Evolutionary conservation across 1,140 invertebrate species (phyloP).

Genomic region (Drosophila sp.): DNA sequence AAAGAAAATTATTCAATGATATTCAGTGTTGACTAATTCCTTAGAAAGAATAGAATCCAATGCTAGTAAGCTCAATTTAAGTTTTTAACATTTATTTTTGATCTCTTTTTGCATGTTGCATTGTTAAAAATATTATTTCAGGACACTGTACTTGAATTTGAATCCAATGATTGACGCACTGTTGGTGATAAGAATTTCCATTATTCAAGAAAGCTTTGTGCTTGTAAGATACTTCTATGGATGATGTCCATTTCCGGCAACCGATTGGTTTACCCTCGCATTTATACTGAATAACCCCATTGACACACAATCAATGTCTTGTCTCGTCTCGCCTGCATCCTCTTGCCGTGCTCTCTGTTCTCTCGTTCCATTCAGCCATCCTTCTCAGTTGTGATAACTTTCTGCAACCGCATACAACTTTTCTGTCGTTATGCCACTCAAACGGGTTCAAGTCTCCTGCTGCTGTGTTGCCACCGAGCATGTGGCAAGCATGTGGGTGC

Average conservation of each 20-base stretch:
- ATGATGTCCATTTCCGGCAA: not conserved
- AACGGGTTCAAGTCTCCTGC: constrained; percentile 25
- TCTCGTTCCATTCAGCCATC: not conserved
- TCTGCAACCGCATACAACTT: constrained; percentile 52
- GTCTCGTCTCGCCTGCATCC: constrained; percentile 3
- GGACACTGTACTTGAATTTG: too few relatives aligned
- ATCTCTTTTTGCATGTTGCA: too few relatives aligned
- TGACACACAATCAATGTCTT: constrained; percentile 1
- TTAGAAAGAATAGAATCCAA: too few relatives aligned
- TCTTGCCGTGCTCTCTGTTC: not conserved
- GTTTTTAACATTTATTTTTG: too few relatives aligned
- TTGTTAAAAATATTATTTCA: too few relatives aligned
- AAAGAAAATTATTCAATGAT: too few relatives aligned
- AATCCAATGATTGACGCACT: too few relatives aligned
- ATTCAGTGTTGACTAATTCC: too few relatives aligned
- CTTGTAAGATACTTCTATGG: not conserved
- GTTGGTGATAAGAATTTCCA: too few relatives aligned
- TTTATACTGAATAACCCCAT: constrained; percentile 3
- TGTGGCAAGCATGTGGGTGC: constrained; percentile 25
- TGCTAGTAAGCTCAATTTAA: too few relatives aligned
- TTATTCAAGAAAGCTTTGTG: not conserved
- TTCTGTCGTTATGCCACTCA: constrained; percentile 52
- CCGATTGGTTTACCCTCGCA: constrained; percentile 6
- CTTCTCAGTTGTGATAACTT: constrained; percentile 36
- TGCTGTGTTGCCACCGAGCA: constrained; percentile 8